A percentile compares a stretch with the other conserved stretches of the same genome.
These are phyloP conservation scores for Sebastes fasciatus DNA, from an alignment of 2,113 vertebrate species.

Conservation along the genomic window DNA sequence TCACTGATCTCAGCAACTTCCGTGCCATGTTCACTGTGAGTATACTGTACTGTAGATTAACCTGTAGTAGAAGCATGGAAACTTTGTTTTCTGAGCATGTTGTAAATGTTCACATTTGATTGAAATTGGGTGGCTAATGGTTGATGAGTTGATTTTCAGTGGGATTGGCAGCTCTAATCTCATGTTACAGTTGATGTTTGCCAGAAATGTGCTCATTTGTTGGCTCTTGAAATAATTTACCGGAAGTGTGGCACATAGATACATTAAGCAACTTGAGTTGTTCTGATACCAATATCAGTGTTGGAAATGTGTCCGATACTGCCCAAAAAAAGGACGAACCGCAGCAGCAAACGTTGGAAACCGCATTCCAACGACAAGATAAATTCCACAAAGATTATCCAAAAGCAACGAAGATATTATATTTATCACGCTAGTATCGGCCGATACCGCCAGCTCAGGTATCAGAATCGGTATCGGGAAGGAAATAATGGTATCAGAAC, in stretches of 20 bases:
- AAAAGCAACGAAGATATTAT: no score
- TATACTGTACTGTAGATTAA: not conserved
- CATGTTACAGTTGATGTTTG: not conserved
- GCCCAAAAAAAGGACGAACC: no score
- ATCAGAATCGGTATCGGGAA: no score
- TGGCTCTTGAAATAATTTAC: not conserved
- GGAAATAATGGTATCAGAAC: no score
- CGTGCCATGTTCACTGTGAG: constrained; percentile 91
- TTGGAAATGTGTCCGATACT: no score
- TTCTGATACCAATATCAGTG: no score
- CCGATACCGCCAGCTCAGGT: no score
- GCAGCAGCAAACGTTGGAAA: no score
- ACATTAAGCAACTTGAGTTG: not conserved
- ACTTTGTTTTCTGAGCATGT: not conserved
- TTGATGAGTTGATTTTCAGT: not conserved
- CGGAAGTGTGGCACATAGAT: not conserved
- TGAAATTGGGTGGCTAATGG: not conserved
- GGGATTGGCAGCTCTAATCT: not conserved
- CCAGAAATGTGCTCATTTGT: not conserved
- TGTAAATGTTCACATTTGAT: not conserved
- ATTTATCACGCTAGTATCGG: no score
- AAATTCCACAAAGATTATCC: no score
- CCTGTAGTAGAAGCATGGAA: not conserved
- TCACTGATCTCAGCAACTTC: constrained; percentile 96
- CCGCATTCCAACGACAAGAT: no score